phyloP scores from a whole-genome alignment of 2,888 invertebrate genomes.

The Fragum fragum region DNA sequence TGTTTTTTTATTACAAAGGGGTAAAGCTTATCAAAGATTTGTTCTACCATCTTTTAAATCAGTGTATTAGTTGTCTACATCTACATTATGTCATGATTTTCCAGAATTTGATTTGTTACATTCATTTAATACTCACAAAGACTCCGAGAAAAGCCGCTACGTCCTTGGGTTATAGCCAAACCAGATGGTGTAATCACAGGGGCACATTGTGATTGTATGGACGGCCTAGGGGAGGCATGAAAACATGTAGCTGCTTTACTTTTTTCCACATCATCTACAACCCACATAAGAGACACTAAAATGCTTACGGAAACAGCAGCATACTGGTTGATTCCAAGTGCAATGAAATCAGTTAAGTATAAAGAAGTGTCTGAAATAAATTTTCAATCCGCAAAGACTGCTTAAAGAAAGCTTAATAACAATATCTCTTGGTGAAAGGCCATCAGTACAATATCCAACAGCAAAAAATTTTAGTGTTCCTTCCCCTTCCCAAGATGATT shows the following conservation, averaged over 20 bases:
- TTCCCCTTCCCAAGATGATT: slow-evolving; percentile 16
- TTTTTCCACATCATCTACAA: slow-evolving; percentile 57
- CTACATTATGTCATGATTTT: too few species aligned
- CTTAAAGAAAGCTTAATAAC: slow-evolving; percentile 92
- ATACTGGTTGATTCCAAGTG: slow-evolving; percentile 60
- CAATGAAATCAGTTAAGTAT: slow-evolving; percentile 28
- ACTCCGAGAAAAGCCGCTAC: slow-evolving; percentile 42
- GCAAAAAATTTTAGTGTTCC: neutral
- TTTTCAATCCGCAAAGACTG: slow-evolving; percentile 36
- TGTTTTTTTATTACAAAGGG: too few species aligned
- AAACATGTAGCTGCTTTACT: slow-evolving; percentile 67
- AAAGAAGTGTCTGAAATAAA: slow-evolving; percentile 35
- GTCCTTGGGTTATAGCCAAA: slow-evolving; percentile 52
- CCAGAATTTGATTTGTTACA: too few species aligned
- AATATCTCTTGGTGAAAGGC: neutral
- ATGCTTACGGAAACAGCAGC: slow-evolving; percentile 62
- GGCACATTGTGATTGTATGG: slow-evolving; percentile 71
- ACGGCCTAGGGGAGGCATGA: slow-evolving; percentile 68
- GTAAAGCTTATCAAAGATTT: neutral
- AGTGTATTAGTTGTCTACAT: too few species aligned
- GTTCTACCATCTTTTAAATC: too few species aligned
- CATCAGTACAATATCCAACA: neutral
- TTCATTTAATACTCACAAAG: slow-evolving; percentile 61
- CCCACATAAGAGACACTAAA: slow-evolving; percentile 48
- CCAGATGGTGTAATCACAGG: slow-evolving; percentile 37